phyloP scores from a whole-genome alignment of 2,113 vertebrate species.

The Myiozetetes cayanensis region DNA sequence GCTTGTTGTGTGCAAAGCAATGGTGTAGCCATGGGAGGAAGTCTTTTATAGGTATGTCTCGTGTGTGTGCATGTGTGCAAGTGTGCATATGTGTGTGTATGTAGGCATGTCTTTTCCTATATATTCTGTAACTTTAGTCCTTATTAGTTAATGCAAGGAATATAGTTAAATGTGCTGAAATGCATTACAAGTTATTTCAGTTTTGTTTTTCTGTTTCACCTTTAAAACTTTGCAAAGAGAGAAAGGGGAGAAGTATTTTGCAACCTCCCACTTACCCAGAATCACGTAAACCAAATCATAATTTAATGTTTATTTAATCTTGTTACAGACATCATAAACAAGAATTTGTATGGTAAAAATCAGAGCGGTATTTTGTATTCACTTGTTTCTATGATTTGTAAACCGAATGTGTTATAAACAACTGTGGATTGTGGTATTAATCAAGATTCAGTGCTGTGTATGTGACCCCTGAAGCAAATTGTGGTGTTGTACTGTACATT shows the following conservation, averaged over 20 bases:
- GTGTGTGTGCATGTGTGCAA: background rate
- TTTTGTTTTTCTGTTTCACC: slow-evolving; percentile 26
- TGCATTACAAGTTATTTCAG: slow-evolving; percentile 14
- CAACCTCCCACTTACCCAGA: background rate
- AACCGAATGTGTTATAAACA: slow-evolving; percentile 33
- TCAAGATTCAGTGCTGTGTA: slow-evolving; percentile 22
- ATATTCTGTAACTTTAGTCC: slow-evolving; percentile 20
- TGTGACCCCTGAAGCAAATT: slow-evolving; percentile 26
- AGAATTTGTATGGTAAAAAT: slow-evolving; percentile 42
- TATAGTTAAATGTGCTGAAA: background rate
- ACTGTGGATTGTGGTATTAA: slow-evolving; percentile 28
- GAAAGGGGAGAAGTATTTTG: background rate
- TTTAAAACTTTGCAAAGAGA: slow-evolving; percentile 30
- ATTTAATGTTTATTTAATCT: slow-evolving; percentile 35
- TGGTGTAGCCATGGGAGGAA: slow-evolving; percentile 86
- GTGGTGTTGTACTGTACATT: background rate
- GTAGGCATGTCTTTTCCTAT: background rate
- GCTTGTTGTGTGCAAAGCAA: slow-evolving; percentile 98
- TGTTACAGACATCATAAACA: slow-evolving; percentile 11
- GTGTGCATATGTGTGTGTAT: background rate
- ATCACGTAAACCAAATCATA: background rate
- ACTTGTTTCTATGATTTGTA: slow-evolving; percentile 35
- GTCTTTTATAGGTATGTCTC: slow-evolving; percentile 64
- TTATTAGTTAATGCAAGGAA: slow-evolving; percentile 29
- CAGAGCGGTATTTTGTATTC: background rate